A percentile compares a stretch with the other conserved stretches of the same genome.
phyloP scores from a whole-genome alignment of 1,140 invertebrate species.

The Papilio machaon region DNA sequence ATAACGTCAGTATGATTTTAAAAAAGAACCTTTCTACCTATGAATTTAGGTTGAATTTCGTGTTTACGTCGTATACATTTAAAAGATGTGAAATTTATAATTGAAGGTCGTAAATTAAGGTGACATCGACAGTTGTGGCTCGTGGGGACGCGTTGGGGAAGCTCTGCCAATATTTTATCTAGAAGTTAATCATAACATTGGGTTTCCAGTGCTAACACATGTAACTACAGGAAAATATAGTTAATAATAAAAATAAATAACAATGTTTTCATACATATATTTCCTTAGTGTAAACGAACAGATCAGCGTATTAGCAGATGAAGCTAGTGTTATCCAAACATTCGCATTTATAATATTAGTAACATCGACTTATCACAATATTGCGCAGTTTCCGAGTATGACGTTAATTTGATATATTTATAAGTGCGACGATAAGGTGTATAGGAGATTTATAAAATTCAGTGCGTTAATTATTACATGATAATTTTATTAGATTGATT shows the following conservation, averaged over 20 bases:
- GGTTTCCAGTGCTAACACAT: neutral
- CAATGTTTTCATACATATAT: neutral
- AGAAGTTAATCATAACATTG: constrained; percentile 72
- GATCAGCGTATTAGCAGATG: too few species aligned
- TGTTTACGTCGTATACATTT: constrained; percentile 16
- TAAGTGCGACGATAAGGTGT: too few species aligned
- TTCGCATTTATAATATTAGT: too few species aligned
- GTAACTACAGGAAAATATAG: neutral
- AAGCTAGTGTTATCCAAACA: too few species aligned
- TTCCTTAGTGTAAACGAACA: constrained; percentile 46
- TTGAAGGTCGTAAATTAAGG: constrained; percentile 80
- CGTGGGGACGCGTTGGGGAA: constrained; percentile 59
- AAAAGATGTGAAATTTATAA: constrained; percentile 78
- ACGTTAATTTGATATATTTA: too few species aligned
- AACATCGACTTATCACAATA: too few species aligned
- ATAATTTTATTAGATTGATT: too few species aligned
- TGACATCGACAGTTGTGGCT: constrained; percentile 80
- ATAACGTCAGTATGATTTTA: neutral
- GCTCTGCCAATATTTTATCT: constrained; percentile 77
- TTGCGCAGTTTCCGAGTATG: too few species aligned
- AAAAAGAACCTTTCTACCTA: neutral
- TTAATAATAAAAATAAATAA: neutral
- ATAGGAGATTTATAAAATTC: too few species aligned
- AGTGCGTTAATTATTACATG: too few species aligned
- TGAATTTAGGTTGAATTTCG: constrained; percentile 43